Conservation (phyloP, 2,797 vertebrate species). For the Eremophila alpestris region DNA sequence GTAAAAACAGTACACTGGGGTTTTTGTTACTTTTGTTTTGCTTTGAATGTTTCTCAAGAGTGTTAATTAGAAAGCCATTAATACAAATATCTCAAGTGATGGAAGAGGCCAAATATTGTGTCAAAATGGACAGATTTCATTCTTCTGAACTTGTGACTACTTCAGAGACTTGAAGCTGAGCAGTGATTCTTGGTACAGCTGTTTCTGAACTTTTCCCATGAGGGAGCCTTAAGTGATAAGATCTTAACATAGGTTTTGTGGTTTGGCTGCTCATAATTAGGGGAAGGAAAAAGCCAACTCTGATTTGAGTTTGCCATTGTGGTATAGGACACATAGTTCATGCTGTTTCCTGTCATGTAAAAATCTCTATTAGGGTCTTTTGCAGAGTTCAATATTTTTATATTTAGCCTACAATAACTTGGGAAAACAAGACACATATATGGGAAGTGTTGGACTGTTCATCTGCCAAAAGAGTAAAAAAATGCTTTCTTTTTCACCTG, state of each 20-base stretch:
- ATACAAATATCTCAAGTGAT: neutral
- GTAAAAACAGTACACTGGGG: neutral
- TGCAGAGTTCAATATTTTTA: neutral
- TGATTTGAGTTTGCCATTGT: neutral
- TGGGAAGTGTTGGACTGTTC: neutral
- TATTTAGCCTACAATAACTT: neutral
- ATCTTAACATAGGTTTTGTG: conserved; percentile 8
- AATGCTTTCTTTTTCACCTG: neutral
- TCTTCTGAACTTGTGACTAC: neutral
- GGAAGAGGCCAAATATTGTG: neutral
- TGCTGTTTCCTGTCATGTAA: neutral
- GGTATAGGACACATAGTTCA: neutral
- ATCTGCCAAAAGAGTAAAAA: neutral
- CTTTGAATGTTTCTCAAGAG: neutral
- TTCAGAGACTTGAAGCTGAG: neutral
- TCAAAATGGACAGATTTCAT: neutral
- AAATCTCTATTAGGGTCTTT: neutral
- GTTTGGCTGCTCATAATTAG: conserved; percentile 19
- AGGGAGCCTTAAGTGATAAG: neutral
- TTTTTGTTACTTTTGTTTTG: neutral
- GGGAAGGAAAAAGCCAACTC: neutral
- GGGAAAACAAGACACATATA: neutral
- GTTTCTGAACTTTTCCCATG: neutral
- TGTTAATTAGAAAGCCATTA: neutral
- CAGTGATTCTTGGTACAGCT: neutral